A percentile compares a stretch with the other conserved stretches of the same genome.
phyloP scores from a whole-genome alignment of 2,113 vertebrate species.

The Pteruthius melanotis region DNA sequence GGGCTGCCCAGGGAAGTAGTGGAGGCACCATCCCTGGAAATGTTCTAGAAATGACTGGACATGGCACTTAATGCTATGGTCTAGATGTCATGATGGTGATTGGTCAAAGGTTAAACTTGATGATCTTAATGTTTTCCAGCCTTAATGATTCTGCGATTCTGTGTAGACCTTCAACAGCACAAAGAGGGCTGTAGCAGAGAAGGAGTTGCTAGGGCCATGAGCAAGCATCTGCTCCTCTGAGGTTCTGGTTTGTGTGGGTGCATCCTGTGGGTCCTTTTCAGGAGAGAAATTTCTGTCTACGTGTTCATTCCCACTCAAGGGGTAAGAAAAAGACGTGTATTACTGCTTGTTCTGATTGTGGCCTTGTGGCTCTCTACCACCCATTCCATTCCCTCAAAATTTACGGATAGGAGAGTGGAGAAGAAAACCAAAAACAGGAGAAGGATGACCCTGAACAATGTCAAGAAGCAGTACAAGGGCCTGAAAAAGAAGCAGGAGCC shows the following conservation, averaged over 20 bases:
- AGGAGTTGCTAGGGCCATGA: neutral
- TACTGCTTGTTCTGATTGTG: neutral
- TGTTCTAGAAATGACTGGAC: neutral
- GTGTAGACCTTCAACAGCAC: neutral
- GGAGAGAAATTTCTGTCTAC: neutral
- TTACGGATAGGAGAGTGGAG: neutral
- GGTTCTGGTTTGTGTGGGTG: neutral
- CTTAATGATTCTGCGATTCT: neutral
- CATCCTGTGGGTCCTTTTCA: neutral
- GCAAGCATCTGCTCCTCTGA: neutral
- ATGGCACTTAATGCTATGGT: neutral
- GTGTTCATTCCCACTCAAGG: fast-evolving
- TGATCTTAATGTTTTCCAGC: neutral
- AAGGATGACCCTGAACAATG: neutral
- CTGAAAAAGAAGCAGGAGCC: neutral
- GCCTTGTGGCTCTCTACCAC: neutral
- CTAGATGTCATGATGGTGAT: neutral
- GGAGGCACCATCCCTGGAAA: neutral
- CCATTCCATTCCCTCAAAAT: neutral
- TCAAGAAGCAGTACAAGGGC: neutral
- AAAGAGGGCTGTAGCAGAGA: neutral
- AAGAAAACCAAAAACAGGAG: neutral
- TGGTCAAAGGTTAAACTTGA: neutral
- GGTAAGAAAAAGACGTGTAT: neutral
- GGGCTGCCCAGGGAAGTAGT: neutral